Percentiles rank a stretch among this genome's conserved stretches.
phyloP scores from a whole-genome alignment of 2,888 invertebrate species.

The Nasonia oneida region DNA sequence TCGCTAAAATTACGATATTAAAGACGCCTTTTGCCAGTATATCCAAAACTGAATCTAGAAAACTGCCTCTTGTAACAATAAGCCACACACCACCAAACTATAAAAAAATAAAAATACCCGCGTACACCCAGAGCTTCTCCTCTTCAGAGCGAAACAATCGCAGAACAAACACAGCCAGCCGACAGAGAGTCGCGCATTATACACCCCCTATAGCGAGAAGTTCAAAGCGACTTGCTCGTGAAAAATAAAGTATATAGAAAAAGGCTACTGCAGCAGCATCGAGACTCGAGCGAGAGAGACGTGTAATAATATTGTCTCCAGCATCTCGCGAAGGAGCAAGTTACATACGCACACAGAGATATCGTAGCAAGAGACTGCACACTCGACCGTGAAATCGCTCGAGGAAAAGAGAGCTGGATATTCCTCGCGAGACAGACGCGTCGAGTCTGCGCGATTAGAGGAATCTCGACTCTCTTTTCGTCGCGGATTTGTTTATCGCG shows the following conservation, averaged over 20 bases:
- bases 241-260: background rate
- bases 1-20: background rate
- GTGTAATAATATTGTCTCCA: background rate
- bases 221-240: background rate
- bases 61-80: conserved; percentile 18
- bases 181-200: background rate
- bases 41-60: background rate
- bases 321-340: conserved; percentile 8
- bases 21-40: background rate
- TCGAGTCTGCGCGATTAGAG: conserved; percentile 23
- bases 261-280: background rate
- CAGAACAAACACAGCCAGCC: background rate
- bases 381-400: conserved; percentile 29
- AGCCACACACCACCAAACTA: background rate
- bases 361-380: background rate
- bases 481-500: conserved; percentile 53
- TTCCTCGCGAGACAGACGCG: background rate
- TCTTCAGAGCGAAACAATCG: background rate
- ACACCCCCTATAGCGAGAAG: background rate
- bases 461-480: background rate
- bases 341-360: background rate
- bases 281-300: background rate
- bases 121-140: background rate
- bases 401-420: conserved; percentile 4
- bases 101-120: background rate